Conservation (phyloP, 2,888 invertebrate species). For the Eumacrocentrus americanus region DNA sequence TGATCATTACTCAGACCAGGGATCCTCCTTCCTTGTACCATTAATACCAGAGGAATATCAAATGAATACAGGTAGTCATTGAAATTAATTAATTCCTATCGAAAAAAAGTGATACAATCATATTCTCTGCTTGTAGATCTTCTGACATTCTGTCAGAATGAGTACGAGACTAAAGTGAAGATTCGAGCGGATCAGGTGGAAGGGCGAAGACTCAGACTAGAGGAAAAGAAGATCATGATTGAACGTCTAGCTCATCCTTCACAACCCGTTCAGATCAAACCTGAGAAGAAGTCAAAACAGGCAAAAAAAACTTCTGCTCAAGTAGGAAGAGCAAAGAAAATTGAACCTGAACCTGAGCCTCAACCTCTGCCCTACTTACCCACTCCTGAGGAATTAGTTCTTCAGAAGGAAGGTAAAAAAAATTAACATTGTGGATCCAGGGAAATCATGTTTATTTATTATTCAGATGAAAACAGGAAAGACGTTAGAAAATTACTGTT, state of each 20-base stretch:
- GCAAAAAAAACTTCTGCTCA: slow-evolving; percentile 31
- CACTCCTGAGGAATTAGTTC: slow-evolving; percentile 49
- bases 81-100: not conserved
- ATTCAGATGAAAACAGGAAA: slow-evolving; percentile 60
- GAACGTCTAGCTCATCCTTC: slow-evolving; percentile 61
- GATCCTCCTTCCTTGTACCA: slow-evolving; percentile 56
- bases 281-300: slow-evolving; percentile 36
- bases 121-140: slow-evolving; percentile 59
- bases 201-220: slow-evolving; percentile 60
- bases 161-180: slow-evolving; percentile 57
- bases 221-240: slow-evolving; percentile 59
- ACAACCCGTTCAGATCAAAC: slow-evolving; percentile 22
- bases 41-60: slow-evolving; percentile 50
- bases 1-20: slow-evolving; percentile 67
- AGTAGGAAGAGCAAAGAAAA: slow-evolving; percentile 32
- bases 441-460: slow-evolving; percentile 6
- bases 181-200: slow-evolving; percentile 63
- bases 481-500: slow-evolving; percentile 47
- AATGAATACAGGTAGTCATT: slow-evolving; percentile 34
- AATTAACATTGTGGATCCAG: not conserved
- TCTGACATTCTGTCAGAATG: slow-evolving; percentile 62
- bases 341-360: slow-evolving; percentile 61
- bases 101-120: no score
- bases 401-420: slow-evolving; percentile 45
- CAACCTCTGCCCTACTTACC: slow-evolving; percentile 59